These are phyloP conservation scores for Penaeus japonicus DNA, from an alignment of 1,140 invertebrate genomes.

Conservation along the genomic window DNA sequence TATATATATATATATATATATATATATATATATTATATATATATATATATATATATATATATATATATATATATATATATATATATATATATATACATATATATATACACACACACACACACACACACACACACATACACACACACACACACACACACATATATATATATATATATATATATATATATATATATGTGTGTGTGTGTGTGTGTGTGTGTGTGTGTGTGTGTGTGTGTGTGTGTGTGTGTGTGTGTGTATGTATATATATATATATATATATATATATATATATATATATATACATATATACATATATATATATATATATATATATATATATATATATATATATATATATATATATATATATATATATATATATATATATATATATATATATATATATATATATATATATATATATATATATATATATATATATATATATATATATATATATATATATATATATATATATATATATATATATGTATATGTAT, in stretches of 20 bases:
- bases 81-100: not conserved
- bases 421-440: not conserved
- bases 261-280: conserved; percentile 3
- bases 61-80: not conserved
- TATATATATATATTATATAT: not conserved
- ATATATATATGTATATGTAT: not conserved
- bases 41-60: no score
- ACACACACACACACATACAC: not conserved
- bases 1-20: not conserved
- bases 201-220: not conserved
- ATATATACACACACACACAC: not conserved
- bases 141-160: not conserved
- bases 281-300: not conserved
- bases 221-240: not conserved
- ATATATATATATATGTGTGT: not conserved
- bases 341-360: not conserved
- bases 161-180: not conserved
- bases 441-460: conserved; percentile 2
- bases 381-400: conserved; percentile 3
- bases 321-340: not conserved
- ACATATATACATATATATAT: not conserved
- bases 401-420: not conserved
- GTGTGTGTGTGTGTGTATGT: not conserved
- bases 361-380: conserved; percentile 7
- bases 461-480: not conserved